Evolutionary conservation across 1,140 invertebrate genomes (phyloP).

Genomic region (Copidosoma floridanum): DNA sequence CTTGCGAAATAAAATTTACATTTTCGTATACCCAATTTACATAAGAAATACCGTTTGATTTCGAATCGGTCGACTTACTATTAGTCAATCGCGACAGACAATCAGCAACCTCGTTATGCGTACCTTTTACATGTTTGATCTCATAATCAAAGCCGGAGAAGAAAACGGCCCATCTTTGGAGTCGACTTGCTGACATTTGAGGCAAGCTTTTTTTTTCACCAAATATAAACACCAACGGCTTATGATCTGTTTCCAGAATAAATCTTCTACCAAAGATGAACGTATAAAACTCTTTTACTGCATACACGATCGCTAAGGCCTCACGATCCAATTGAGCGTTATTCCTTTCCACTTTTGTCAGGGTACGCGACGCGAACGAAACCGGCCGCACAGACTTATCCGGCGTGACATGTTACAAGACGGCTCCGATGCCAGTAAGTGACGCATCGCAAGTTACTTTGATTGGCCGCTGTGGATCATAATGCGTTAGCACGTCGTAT

Average conservation of each 20-base stretch:
- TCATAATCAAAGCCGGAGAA: not conserved
- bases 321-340: too few species aligned
- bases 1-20: too few species aligned
- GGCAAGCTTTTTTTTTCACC: not conserved
- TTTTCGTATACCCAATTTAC: not conserved
- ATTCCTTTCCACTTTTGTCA: not conserved
- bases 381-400: not conserved
- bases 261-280: slow-evolving; percentile 1
- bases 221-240: slow-evolving; percentile 2
- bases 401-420: slow-evolving; percentile 15
- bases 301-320: too few species aligned
- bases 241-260: too few species aligned
- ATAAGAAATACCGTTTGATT: not conserved
- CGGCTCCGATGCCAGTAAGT: slow-evolving; percentile 20
- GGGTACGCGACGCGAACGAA: not conserved
- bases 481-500: not conserved
- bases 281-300: not conserved
- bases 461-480: not conserved
- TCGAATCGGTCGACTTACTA: not conserved
- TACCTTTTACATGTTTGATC: not conserved
- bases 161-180: not conserved
- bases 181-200: not conserved
- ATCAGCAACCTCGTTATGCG: not conserved
- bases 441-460: slow-evolving; percentile 12
- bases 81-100: not conserved